These are phyloP conservation scores for Ctenosaura bakeri DNA, from an alignment of 2,797 vertebrate species.

Conservation along the genomic window DNA sequence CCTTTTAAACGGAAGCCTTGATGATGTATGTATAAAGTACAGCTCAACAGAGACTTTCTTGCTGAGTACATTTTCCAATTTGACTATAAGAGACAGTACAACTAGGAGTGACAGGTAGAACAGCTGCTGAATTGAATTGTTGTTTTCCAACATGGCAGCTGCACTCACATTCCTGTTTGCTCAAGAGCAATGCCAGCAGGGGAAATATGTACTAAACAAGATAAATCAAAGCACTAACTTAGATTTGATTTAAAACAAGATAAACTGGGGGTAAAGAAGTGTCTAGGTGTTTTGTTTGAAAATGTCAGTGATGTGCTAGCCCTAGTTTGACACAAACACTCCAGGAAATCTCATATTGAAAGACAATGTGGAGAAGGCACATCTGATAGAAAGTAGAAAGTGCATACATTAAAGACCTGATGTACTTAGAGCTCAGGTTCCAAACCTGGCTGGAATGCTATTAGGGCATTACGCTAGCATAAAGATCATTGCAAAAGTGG, in stretches of 20 bases:
- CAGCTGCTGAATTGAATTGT: slow-evolving; percentile 65
- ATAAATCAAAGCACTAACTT: slow-evolving; percentile 59
- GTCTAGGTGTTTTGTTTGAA: slow-evolving; percentile 31
- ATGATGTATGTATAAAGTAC: slow-evolving; percentile 21
- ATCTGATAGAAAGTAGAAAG: slow-evolving; percentile 52
- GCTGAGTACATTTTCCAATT: slow-evolving; percentile 55
- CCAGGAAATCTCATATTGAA: slow-evolving; percentile 42
- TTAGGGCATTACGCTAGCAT: no score
- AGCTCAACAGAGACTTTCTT: slow-evolving; percentile 53
- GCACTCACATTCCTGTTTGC: slow-evolving; percentile 62
- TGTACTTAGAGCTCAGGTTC: not conserved
- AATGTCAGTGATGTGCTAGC: slow-evolving; percentile 47
- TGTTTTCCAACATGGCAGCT: slow-evolving; percentile 58
- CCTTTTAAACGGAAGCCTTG: not conserved
- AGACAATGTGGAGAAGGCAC: slow-evolving; percentile 43
- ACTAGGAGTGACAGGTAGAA: slow-evolving; percentile 48
- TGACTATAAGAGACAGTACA: slow-evolving; percentile 55
- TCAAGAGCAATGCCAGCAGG: slow-evolving; percentile 42
- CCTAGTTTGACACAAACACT: slow-evolving; percentile 29
- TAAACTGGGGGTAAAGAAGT: slow-evolving; percentile 45
- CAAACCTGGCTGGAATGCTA: no score
- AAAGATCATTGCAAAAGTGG: no score
- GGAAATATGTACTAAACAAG: slow-evolving; percentile 44
- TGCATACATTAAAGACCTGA: slow-evolving; percentile 37
- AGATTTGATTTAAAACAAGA: slow-evolving; percentile 58